Percentiles rank a stretch among this genome's conserved stretches.
Conservation (phyloP, 30 jellyfish, hydroid and myxozoan genomes). For the Aurelia aurita region DNA sequence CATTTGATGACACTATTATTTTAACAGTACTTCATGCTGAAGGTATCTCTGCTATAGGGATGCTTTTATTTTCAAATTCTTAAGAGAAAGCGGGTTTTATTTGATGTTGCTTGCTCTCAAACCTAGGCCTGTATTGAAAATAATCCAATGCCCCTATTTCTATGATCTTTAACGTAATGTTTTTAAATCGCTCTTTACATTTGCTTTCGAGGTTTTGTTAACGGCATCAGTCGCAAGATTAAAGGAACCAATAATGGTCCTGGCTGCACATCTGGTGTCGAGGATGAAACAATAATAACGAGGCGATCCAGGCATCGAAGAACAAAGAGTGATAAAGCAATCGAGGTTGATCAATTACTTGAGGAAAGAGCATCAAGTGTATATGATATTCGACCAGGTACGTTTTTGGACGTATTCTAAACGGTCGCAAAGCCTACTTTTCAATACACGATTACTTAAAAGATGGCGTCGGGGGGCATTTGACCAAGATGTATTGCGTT, state of each 20-base stretch:
- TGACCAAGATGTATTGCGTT: no score
- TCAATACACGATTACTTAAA: neutral
- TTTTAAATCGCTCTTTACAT: no score
- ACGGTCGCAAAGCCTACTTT: neutral
- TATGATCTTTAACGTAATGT: no score
- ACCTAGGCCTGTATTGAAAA: no score
- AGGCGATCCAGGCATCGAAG: constrained; percentile 59
- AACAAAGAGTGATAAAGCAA: constrained; percentile 60
- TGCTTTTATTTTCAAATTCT: no score
- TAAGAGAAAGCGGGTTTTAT: no score
- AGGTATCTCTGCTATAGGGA: no score
- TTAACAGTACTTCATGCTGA: no score
- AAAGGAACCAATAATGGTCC: constrained; percentile 45
- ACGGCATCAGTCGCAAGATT: constrained; percentile 73
- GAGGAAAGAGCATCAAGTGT: constrained; percentile 24
- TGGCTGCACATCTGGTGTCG: constrained; percentile 51
- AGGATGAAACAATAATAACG: constrained; percentile 17
- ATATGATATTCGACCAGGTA: constrained; percentile 9
- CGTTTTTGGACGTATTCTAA: neutral
- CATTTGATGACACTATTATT: no score
- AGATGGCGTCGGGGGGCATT: no score
- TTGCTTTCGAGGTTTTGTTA: constrained; percentile 53
- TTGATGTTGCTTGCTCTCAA: no score
- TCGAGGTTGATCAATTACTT: constrained; percentile 22
- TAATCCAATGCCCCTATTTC: no score